Conservation (phyloP, 2,113 vertebrate genomes). For the Dolichotis patagonum region DNA sequence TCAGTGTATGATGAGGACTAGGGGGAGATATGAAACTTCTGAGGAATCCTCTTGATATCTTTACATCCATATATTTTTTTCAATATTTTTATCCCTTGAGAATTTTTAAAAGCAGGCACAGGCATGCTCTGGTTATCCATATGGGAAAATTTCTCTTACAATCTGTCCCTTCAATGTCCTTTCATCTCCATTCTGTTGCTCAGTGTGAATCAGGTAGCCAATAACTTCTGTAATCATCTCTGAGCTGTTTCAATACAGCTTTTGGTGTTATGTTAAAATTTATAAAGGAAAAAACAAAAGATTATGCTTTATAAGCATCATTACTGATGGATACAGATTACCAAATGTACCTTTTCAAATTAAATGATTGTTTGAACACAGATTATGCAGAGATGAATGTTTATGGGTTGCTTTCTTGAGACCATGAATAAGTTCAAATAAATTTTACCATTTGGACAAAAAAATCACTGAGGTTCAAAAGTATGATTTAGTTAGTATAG, state of each 20-base stretch:
- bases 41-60: background rate
- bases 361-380: background rate
- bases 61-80: background rate
- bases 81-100: constrained; percentile 15
- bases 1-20: background rate
- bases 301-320: background rate
- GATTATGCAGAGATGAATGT: background rate
- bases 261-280: background rate
- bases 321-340: constrained; percentile 20
- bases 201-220: background rate
- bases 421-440: background rate
- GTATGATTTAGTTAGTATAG: background rate
- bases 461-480: background rate
- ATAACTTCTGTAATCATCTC: constrained; percentile 30
- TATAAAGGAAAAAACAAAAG: background rate
- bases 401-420: background rate
- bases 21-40: background rate
- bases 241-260: constrained; percentile 27
- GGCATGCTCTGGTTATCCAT: background rate
- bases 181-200: constrained; percentile 27
- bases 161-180: background rate
- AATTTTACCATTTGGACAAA: background rate
- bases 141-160: background rate
- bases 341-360: constrained; percentile 17
- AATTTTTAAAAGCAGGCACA: constrained; percentile 6